Base-by-base conservation (phyloP, 2,888 invertebrate species). In the Andrena marginata region DNA sequence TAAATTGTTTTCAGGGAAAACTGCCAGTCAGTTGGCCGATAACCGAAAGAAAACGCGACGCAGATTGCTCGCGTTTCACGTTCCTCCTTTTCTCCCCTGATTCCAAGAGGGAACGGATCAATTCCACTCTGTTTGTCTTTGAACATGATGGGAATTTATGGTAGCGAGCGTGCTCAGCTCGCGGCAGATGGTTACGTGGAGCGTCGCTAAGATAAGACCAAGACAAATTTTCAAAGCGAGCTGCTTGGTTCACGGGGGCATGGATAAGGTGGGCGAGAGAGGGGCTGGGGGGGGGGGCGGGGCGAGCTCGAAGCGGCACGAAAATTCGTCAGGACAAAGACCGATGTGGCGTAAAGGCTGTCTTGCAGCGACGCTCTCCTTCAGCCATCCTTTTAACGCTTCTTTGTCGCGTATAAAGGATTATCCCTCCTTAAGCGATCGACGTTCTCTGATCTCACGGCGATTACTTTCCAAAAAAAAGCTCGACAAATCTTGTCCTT, bases 81-180 rank as follows among this genome's bases (percentile, higher is more conserved):
- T n/a, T 64, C 48, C 35, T 8, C n/a, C 8, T 13, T 31, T 3
- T 20, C 23, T 29, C 26, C 42, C 31, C 69, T 20, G 64, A 69
- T 63, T 48, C 48, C 26, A 81, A 85, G 87, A 84, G 82, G 89
- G 82, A 90, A 87, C 81, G 87, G 85, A 90, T 90, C 89, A 89
- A 90, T 89, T 90, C 86, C 87, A 87, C 83, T 85, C 86, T 87
- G 90, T 87, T 90, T 90, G 88, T 81, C 83, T 87, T 88, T 85
- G 87, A 87, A 73, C 87, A 75, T 63, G 84, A 90, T 87, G 84
- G 77, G 85, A 87, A 90, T 90, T 89, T 90, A 89, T 86, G 80
- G 82, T 82, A 75, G 70, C 62, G 67, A 77, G 75, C 49, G 76
- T 69, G 73, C 42, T 77, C 59, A 42, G 31, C 56, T 60, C 49